Percentiles rank a stretch among this genome's conserved stretches.
Conservation (phyloP, 2,797 vertebrate genomes). For the Darevskia mixta region DNA sequence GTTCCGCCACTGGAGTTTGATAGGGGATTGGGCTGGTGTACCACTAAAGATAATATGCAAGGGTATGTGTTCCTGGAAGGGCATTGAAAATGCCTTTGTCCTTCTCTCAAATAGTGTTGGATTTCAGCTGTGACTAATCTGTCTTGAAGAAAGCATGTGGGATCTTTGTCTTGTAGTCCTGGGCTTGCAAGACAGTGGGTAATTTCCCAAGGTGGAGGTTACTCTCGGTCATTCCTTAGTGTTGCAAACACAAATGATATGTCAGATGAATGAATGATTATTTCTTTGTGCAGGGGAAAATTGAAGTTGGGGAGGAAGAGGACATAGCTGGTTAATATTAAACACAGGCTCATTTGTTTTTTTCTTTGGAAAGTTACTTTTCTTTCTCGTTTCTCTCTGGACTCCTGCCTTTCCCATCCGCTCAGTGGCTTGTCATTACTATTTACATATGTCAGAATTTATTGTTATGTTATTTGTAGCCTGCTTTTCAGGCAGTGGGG, state of each 20-base stretch:
- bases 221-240: neutral
- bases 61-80: neutral
- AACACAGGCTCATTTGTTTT: neutral
- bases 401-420: neutral
- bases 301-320: neutral
- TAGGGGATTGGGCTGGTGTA: too few species aligned
- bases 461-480: too few species aligned
- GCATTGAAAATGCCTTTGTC: neutral
- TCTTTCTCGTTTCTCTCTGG: too few species aligned
- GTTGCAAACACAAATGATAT: neutral
- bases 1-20: too few species aligned
- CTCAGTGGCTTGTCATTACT: too few species aligned
- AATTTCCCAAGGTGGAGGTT: neutral
- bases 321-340: neutral
- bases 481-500: too few species aligned
- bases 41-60: too few species aligned
- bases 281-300: neutral
- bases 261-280: neutral
- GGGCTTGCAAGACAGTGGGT: neutral
- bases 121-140: slow-evolving; percentile 1
- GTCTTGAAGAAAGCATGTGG: neutral
- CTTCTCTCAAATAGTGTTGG: neutral
- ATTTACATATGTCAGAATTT: too few species aligned
- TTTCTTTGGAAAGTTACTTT: neutral
- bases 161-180: neutral